A percentile compares a stretch with the other conserved stretches of the same genome.
phyloP scores from a whole-genome alignment of 2,113 vertebrate species.

The Elephas maximus region DNA sequence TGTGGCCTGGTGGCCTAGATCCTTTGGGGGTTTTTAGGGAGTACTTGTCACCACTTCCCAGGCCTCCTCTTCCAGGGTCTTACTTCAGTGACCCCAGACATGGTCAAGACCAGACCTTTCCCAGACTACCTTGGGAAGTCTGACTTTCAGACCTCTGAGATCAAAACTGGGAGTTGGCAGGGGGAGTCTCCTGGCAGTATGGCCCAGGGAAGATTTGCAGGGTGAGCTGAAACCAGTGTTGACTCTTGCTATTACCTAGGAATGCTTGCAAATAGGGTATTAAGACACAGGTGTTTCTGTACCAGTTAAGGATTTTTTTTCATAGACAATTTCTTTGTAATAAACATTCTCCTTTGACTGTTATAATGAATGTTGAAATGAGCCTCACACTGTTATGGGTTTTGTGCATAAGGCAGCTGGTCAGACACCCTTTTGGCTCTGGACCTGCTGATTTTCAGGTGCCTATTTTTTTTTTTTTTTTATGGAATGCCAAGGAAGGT shows the following conservation, averaged over 20 bases:
- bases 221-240: neutral
- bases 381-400: neutral
- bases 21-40: neutral
- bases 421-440: neutral
- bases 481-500: neutral
- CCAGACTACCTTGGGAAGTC: neutral
- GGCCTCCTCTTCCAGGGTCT: neutral
- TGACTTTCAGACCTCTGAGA: neutral
- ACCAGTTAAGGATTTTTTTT: slow-evolving; percentile 22
- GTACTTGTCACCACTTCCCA: neutral
- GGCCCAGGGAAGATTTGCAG: neutral
- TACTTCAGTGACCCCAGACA: neutral
- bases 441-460: neutral
- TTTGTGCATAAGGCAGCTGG: slow-evolving; percentile 23
- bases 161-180: neutral
- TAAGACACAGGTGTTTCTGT: neutral
- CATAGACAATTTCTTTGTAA: neutral
- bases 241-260: neutral
- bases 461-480: too few relatives aligned
- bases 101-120: neutral
- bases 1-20: neutral
- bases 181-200: neutral
- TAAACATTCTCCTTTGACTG: neutral
- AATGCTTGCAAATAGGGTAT: neutral
- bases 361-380: neutral